Percentiles rank a stretch among this genome's conserved stretches.
Conservation (phyloP, 2,113 vertebrate genomes). For the Nibea albiflora region DNA sequence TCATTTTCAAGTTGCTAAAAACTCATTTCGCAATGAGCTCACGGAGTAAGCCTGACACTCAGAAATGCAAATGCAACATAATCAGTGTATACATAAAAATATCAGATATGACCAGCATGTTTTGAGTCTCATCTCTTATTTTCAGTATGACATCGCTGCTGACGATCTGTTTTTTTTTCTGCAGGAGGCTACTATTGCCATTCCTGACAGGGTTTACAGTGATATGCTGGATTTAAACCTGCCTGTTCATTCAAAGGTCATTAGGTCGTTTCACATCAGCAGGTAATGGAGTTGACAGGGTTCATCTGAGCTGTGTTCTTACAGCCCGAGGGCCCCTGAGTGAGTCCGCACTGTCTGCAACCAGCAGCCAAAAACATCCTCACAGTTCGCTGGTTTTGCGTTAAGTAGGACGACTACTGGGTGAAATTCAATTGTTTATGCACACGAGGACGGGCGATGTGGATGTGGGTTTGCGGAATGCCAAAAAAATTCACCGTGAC, state of each 20-base stretch:
- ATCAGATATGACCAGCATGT: conserved; percentile 3
- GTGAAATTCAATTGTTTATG: conserved; percentile 70
- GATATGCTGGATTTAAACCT: conserved; percentile 61
- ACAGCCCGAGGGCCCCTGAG: conserved; percentile 61
- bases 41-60: conserved; percentile 25
- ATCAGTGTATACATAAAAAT: conserved; percentile 13
- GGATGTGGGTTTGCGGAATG: conserved; percentile 14
- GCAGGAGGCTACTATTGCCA: conserved; percentile 36
- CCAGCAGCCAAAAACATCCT: conserved; percentile 66
- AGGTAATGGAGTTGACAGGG: conserved; percentile 82
- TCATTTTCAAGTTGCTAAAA: conserved; percentile 72
- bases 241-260: conserved; percentile 78
- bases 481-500: conserved; percentile 43
- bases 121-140: conserved; percentile 29
- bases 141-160: conserved; percentile 14
- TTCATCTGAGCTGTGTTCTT: conserved; percentile 71
- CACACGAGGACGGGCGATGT: conserved; percentile 36
- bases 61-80: conserved; percentile 37
- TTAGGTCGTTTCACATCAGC: conserved; percentile 73
- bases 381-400: conserved; percentile 49
- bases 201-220: conserved; percentile 44
- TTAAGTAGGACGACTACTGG: conserved; percentile 63
- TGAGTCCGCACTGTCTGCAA: conserved; percentile 53
- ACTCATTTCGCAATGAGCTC: conserved; percentile 59
- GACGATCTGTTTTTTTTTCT: conserved; percentile 1